Evolutionary conservation across 2,888 invertebrate species (phyloP), one percentile per base, ranked within the genome.

Genomic region (Monoplex corrugatus): DNA sequence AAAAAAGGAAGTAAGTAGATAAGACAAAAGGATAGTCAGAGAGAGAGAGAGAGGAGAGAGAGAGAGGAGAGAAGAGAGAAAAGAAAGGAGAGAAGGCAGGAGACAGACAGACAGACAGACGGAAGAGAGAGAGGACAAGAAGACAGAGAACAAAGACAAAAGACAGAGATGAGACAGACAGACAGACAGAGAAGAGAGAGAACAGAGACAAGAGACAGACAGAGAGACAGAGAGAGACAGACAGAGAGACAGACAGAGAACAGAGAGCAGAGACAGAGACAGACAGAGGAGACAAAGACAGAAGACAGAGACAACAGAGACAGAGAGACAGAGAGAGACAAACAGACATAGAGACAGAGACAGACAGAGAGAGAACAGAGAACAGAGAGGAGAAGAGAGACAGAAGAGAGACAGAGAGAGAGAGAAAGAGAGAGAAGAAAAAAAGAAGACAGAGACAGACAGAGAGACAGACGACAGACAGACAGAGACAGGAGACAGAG

Each of bases 31-130:
- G n/a, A n/a, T n/a, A n/a, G n/a, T 50, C 50, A 50, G 50, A 50
- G 10, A 23, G 50, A 50, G 16, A 23, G 50, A 10, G 50, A 50
- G 23, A 50, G 50, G 23, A 50, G 50, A 0, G 50, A 10, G 23
- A 50, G 50, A 50, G n/a, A n/a, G n/a, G n/a, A 50, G 2, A 50
- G 1, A 50, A 50, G 23, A 1, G 23, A 23, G 16, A 16, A 50
- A 16, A 50, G 50, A 50, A 16, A 50, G 50, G 16, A 50, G 19
- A 35, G 19, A 86, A 6, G 32, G 86, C 5, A 32, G 8, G 28
- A 84, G 84, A 45, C 13, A 88, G 82, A 43, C 6, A 68, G 68
- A n/a, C 57, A 57, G n/a, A 50, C 10, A 68, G 44, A 40, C 8
- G 28, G 75, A n/a, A 23, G 57, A 45, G 13, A 44, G 23, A 13